Percentiles rank a stretch among this genome's conserved stretches.
phyloP scores from a whole-genome alignment of 2,888 invertebrate genomes.

The Schizotus pectinicornis region DNA sequence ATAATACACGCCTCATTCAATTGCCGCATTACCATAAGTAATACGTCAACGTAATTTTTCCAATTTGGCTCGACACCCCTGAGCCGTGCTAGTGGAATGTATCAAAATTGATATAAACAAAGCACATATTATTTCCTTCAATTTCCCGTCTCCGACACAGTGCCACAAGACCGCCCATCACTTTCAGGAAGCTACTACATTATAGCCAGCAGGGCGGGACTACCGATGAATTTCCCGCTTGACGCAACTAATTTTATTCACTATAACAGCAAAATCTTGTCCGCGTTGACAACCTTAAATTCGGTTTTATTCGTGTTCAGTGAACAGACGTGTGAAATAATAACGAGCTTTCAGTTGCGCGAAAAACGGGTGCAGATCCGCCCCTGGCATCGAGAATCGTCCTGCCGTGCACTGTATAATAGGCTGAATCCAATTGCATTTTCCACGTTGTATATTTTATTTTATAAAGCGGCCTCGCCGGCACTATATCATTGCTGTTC shows the following conservation, averaged over 20 bases:
- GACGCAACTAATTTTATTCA: constrained; percentile 14
- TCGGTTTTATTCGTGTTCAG: constrained; percentile 19
- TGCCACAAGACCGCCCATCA: constrained; percentile 17
- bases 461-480: constrained; percentile 43
- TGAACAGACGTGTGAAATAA: constrained; percentile 17
- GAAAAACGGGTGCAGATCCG: constrained; percentile 14
- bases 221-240: constrained; percentile 8
- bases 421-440: constrained; percentile 41
- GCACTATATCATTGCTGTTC: constrained; percentile 48
- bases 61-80: constrained; percentile 18
- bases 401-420: constrained; percentile 38
- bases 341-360: constrained; percentile 16
- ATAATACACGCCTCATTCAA: constrained; percentile 21
- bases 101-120: constrained; percentile 28
- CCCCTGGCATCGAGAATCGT: constrained; percentile 16
- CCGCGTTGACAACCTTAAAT: constrained; percentile 11
- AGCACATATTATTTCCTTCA: constrained; percentile 34
- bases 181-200: constrained; percentile 21
- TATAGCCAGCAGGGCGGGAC: constrained; percentile 22
- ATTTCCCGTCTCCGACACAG: constrained; percentile 23
- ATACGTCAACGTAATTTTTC: constrained; percentile 26
- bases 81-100: constrained; percentile 10
- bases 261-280: constrained; percentile 11
- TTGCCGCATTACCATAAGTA: constrained; percentile 23
- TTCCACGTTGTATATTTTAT: constrained; percentile 48